A percentile compares a stretch with the other conserved stretches of the same genome.
These are phyloP conservation scores for Gymnodraco acuticeps DNA, from an alignment of 2,797 vertebrate genomes.

Conservation along the genomic window DNA sequence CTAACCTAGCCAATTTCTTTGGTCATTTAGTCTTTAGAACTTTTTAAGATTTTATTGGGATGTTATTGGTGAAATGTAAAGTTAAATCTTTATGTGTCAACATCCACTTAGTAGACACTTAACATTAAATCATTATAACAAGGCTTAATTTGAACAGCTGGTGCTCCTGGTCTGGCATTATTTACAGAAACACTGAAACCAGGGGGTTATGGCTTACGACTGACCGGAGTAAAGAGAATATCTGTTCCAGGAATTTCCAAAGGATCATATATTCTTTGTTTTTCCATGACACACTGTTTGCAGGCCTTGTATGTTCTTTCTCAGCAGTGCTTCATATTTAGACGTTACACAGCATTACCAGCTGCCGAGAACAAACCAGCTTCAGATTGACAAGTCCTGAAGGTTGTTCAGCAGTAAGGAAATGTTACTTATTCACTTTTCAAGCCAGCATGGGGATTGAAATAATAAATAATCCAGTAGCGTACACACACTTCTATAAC, in stretches of 20 bases:
- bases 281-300: constrained; percentile 29
- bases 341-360: constrained; percentile 26
- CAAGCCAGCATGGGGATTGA: background rate
- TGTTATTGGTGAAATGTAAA: background rate
- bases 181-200: constrained; percentile 2
- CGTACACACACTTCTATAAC: background rate
- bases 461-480: background rate
- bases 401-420: background rate
- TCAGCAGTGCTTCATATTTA: constrained; percentile 38
- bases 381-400: constrained; percentile 1
- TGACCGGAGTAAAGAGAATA: background rate
- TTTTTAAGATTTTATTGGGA: background rate
- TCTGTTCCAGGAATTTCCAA: constrained; percentile 17
- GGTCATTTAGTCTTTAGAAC: background rate
- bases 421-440: constrained; percentile 27
- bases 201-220: background rate
- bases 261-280: constrained; percentile 41
- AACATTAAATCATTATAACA: background rate
- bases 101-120: background rate
- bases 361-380: constrained; percentile 13
- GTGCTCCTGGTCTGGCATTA: background rate
- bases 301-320: constrained; percentile 1
- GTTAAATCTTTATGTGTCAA: background rate
- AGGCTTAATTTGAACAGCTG: background rate
- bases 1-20: background rate